These are phyloP conservation scores for Perccottus glenii DNA, from an alignment of 2,113 vertebrate genomes.

Conservation along the genomic window DNA sequence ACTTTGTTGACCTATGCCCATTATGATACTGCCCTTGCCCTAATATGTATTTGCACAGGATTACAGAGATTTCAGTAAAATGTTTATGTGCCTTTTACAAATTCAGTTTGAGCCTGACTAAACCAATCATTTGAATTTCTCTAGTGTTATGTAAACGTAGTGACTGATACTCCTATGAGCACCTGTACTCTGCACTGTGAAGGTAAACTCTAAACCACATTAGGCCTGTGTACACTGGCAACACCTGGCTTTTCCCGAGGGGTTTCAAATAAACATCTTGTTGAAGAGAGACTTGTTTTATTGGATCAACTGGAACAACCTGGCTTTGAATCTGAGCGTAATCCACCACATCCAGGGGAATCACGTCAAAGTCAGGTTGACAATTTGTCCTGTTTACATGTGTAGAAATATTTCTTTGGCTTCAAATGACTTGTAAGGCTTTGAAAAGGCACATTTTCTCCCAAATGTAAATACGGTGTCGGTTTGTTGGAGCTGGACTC, in stretches of 20 bases:
- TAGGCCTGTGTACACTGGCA: constrained; percentile 75
- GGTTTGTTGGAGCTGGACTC: constrained; percentile 68
- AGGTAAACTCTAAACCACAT: constrained; percentile 70
- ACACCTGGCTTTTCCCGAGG: constrained; percentile 67
- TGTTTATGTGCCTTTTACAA: too few species aligned
- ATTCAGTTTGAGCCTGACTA: neutral
- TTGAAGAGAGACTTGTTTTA: constrained; percentile 76
- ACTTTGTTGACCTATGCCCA: too few species aligned
- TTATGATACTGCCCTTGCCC: too few species aligned
- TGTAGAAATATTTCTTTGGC: constrained; percentile 69
- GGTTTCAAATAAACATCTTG: constrained; percentile 72
- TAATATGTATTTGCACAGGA: too few species aligned
- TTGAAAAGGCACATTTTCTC: constrained; percentile 67
- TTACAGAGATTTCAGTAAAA: too few species aligned
- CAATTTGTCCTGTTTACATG: constrained; percentile 76
- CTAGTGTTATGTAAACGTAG: neutral
- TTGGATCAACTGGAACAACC: constrained; percentile 74
- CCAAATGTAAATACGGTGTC: constrained; percentile 67
- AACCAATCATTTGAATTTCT: neutral
- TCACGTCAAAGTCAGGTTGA: constrained; percentile 70
- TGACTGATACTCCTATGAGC: constrained; percentile 54
- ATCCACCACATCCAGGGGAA: constrained; percentile 75
- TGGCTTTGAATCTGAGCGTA: constrained; percentile 66
- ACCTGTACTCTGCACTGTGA: constrained; percentile 65
- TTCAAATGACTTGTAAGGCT: constrained; percentile 63